Evolutionary conservation across 2,797 vertebrate genomes (phyloP).

Genomic region (Megalops cyprinoides): DNA sequence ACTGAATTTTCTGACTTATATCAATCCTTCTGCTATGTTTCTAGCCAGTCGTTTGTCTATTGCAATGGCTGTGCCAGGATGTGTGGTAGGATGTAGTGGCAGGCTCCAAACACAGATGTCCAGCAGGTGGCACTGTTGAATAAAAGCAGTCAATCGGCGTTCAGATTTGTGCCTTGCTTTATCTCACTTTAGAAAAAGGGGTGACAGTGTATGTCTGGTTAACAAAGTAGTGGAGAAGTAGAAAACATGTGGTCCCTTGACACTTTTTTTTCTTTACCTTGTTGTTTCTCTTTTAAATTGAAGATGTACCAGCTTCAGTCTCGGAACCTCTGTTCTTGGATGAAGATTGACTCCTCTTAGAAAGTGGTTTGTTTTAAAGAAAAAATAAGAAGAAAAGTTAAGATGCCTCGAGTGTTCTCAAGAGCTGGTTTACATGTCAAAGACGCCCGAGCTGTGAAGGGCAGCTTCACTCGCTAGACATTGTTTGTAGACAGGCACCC

Average conservation of each 20-base stretch:
- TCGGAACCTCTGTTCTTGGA: background rate
- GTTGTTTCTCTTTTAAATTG: background rate
- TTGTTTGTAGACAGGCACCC: background rate
- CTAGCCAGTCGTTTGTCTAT: background rate
- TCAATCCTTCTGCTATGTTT: background rate
- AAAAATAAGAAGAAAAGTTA: background rate
- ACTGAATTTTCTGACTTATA: background rate
- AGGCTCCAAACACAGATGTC: background rate
- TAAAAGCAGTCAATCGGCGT: conserved; percentile 24
- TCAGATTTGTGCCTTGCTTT: background rate
- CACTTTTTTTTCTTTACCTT: background rate
- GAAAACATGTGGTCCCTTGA: background rate
- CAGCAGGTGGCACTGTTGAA: conserved; percentile 43
- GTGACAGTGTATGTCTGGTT: conserved; percentile 12
- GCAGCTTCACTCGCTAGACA: background rate
- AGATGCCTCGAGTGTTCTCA: background rate
- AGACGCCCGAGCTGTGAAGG: background rate
- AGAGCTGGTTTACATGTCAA: background rate
- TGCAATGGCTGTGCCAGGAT: background rate
- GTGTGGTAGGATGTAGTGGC: background rate
- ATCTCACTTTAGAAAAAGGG: conserved; percentile 6
- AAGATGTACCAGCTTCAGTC: background rate
- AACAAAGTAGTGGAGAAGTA: background rate
- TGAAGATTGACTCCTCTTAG: conserved; percentile 13
- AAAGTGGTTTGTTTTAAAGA: conserved; percentile 17